phyloP scores from a whole-genome alignment of 2,888 invertebrate genomes.

The Dicycla oo region DNA sequence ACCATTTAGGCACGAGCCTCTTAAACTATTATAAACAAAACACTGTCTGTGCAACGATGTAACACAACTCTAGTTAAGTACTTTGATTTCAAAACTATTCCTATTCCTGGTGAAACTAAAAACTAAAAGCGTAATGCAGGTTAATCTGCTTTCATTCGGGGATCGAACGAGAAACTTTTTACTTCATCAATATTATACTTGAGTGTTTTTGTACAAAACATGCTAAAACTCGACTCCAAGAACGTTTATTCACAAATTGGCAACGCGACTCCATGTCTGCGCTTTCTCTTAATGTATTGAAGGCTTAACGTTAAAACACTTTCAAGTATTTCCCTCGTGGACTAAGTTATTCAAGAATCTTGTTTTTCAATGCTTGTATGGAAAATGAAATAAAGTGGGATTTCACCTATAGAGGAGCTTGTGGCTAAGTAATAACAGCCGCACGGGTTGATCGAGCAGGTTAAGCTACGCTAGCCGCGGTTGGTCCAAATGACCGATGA shows the following conservation, averaged over 20 bases:
- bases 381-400: neutral
- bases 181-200: conserved; percentile 14
- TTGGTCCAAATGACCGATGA: too few species aligned
- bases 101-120: neutral
- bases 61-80: too few species aligned
- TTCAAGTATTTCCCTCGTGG: conserved; percentile 24
- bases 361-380: conserved; percentile 18
- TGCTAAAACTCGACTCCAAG: conserved; percentile 4
- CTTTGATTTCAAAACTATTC: neutral
- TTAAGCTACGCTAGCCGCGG: too few species aligned
- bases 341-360: conserved; percentile 12
- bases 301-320: conserved; percentile 21
- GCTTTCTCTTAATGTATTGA: conserved; percentile 36
- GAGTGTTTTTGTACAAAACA: conserved; percentile 35
- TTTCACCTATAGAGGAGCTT: too few species aligned
- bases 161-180: conserved; percentile 21
- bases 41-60: too few species aligned
- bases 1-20: too few species aligned
- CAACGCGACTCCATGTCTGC: conserved; percentile 20
- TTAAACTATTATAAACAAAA: too few species aligned
- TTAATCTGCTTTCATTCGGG: neutral
- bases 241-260: conserved; percentile 49
- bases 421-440: too few species aligned
- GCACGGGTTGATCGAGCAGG: too few species aligned
- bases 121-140: neutral